Base-by-base conservation (phyloP, 2,888 invertebrate genomes). In the Trachelus iudaicus region DNA sequence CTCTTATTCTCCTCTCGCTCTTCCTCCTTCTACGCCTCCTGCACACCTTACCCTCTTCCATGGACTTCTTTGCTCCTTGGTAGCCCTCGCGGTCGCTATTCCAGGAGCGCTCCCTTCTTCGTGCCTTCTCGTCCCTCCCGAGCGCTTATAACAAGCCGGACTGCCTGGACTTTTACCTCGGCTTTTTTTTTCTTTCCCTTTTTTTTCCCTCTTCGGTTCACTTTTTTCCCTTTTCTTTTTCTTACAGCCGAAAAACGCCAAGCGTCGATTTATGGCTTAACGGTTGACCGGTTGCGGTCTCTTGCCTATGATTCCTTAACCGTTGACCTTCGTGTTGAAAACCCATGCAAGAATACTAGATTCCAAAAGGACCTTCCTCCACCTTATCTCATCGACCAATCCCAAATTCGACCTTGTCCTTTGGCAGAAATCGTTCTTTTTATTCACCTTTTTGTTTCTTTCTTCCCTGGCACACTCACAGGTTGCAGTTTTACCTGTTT, bases 271-370 rank as follows among this genome's bases (percentile, higher is more conserved):
- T 91, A 91, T 90, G 87, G 87, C 86, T 85, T 84, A 85, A 82
- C 87, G 87, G 88, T 89, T 91, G 91, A 91, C 90, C 91, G 90
- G 90, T 87, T 90, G 89, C 86, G 90, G 89, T 89, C 85, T 89
- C 85, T 87, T 80, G 82, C 85, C 84, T 80, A 84, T 82, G 82
- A 85, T 85, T 79, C 82, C 76, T 81, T 83, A 82, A 82, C 82
- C 85, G 81, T 84, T 87, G 88, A 87, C 89, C 89, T 89, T 89
- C 87, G 83, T 15, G 35, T n/a, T 30, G 74, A 30, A 35, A 35
- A 35, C 33, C 37, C 34, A 37, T 34, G n/a, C 34, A n/a, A 74
- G 30, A 71, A 34, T 56, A 56, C 23, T 56, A 30, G 31, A 12
- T n/a, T 69, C 33, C n/a, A 73, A 69, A 76, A 78, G 33, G 15